Percentiles rank a stretch among this genome's conserved stretches.
Evolutionary conservation across 2,113 vertebrate genomes (phyloP).

Genomic region (Marmota flaviventris): DNA sequence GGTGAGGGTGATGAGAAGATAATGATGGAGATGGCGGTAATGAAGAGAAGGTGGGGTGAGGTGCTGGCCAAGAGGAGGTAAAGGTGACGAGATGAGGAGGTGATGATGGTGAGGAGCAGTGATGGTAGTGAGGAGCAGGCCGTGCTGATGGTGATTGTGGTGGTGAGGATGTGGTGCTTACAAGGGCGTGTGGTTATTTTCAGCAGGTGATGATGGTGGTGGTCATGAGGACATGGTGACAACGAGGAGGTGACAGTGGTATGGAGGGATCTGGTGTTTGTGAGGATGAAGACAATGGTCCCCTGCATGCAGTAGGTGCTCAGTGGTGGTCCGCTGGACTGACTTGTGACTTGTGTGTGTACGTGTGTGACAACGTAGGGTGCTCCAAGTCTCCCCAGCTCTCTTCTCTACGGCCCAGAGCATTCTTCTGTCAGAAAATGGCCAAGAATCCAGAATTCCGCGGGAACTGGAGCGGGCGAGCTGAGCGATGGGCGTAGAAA

Average conservation of each 20-base stretch:
- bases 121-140: too few relatives aligned
- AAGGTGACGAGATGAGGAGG: too few relatives aligned
- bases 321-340: fast-evolving
- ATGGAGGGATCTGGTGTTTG: too few relatives aligned
- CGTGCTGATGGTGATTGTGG: too few relatives aligned
- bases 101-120: background rate
- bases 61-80: background rate
- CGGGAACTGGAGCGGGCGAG: background rate
- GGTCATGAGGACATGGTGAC: too few relatives aligned
- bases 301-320: background rate
- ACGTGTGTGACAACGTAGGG: fast-evolving
- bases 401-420: constrained; percentile 53
- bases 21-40: too few relatives aligned
- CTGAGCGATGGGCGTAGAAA: constrained; percentile 45
- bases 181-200: background rate
- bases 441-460: constrained; percentile 7
- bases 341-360: background rate
- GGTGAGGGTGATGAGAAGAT: too few relatives aligned
- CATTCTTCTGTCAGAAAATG: background rate
- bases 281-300: background rate
- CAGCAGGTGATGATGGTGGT: too few relatives aligned
- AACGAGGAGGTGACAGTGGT: too few relatives aligned
- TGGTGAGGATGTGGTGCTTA: background rate
- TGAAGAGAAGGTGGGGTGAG: background rate
- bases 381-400: fast-evolving